Conservation (phyloP, 2,797 vertebrate species). For the Fundulus diaphanus region DNA sequence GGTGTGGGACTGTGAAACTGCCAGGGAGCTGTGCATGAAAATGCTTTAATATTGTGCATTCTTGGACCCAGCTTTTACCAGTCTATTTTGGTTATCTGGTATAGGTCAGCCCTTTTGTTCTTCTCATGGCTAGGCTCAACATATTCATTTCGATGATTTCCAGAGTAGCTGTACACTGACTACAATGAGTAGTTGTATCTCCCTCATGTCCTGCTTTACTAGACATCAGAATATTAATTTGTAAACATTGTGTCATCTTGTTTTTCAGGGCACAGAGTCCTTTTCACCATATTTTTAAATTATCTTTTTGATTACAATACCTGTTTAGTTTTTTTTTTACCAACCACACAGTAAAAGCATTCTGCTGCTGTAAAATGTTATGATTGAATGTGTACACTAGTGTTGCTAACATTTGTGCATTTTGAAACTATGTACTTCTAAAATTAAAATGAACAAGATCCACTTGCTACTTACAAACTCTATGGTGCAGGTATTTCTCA, state of each 20-base stretch:
- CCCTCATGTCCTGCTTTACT: neutral
- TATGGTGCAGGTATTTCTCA: neutral
- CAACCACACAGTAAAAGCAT: neutral
- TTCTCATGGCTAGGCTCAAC: too few relatives aligned
- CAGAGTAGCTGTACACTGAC: too few relatives aligned
- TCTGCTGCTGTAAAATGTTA: neutral
- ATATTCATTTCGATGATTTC: too few relatives aligned
- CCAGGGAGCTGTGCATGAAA: too few relatives aligned
- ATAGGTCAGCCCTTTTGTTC: too few relatives aligned
- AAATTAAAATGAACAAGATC: neutral
- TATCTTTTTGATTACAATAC: neutral
- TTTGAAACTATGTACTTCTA: neutral
- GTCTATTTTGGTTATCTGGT: too few relatives aligned
- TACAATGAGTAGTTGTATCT: neutral
- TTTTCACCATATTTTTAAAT: neutral
- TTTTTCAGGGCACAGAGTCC: neutral
- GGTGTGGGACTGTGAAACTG: too few relatives aligned
- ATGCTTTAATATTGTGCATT: too few relatives aligned
- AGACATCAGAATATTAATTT: neutral
- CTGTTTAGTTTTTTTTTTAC: neutral
- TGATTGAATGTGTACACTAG: neutral
- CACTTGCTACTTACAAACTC: neutral
- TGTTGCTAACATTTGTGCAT: neutral
- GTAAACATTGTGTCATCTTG: neutral
- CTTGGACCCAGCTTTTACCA: too few relatives aligned